A percentile compares a stretch with the other conserved stretches of the same genome.
These are phyloP conservation scores for Bathynomus jamesi DNA, from an alignment of 1,140 invertebrate species.

Conservation along the genomic window DNA sequence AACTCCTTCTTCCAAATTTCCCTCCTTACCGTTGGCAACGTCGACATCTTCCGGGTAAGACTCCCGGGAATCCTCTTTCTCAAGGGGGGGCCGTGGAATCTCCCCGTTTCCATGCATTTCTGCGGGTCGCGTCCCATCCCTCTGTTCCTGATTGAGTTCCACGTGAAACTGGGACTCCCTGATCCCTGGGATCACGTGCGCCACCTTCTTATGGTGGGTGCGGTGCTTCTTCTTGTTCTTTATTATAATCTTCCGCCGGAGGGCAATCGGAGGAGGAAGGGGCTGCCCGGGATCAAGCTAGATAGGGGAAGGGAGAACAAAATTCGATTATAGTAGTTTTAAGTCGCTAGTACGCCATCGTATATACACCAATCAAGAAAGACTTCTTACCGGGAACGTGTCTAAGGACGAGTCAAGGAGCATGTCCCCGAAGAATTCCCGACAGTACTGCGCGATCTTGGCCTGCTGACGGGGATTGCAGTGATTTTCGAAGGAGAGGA, in stretches of 20 bases:
- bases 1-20: too few species aligned
- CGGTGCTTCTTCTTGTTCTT: slow-evolving; percentile 98
- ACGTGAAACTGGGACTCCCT: slow-evolving; percentile 31
- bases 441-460: slow-evolving; percentile 95
- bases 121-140: slow-evolving; percentile 40
- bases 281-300: slow-evolving; percentile 67
- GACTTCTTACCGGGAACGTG: slow-evolving; percentile 67
- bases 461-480: slow-evolving; percentile 90
- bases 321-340: too few species aligned
- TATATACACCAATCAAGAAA: too few species aligned
- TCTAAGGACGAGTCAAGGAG: slow-evolving; percentile 82
- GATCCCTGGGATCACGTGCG: slow-evolving; percentile 35
- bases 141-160: slow-evolving; percentile 27
- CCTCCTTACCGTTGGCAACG: slow-evolving; percentile 43
- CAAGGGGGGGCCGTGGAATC: slow-evolving; percentile 45
- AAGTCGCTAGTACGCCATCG: too few species aligned
- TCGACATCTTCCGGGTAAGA: slow-evolving; percentile 50
- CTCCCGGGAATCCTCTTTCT: slow-evolving; percentile 54
- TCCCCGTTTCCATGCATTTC: slow-evolving; percentile 37
- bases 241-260: slow-evolving; percentile 90
- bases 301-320: too few species aligned
- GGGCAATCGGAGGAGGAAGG: slow-evolving; percentile 73
- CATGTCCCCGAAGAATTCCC: slow-evolving; percentile 91
- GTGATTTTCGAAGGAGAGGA: slow-evolving; percentile 97
- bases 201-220: slow-evolving; percentile 53